phyloP scores from a whole-genome alignment of 2,797 vertebrate genomes.

The Crocodylus rhombifer region DNA sequence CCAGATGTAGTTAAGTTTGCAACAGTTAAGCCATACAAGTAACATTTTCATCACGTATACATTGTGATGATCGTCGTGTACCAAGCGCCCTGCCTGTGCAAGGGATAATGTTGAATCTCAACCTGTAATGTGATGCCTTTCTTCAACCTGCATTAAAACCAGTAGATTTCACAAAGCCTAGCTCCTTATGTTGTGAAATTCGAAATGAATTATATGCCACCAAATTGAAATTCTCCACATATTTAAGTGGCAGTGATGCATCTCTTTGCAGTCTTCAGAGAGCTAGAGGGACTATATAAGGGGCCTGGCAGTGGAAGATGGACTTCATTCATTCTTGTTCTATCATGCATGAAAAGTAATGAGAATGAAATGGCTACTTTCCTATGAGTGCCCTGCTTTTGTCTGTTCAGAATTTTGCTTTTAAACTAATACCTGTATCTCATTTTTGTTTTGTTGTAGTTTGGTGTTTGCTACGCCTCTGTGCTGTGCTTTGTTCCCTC shows the following conservation, averaged over 20 bases:
- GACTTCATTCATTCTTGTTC: not conserved
- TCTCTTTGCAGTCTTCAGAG: not conserved
- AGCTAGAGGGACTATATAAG: not conserved
- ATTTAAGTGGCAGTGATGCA: not conserved
- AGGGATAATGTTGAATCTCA: not conserved
- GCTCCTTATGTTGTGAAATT: not conserved
- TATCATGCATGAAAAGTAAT: not conserved
- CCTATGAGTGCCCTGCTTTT: not conserved
- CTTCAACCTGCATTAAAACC: not conserved
- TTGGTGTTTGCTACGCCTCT: conserved; percentile 97
- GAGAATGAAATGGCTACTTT: not conserved
- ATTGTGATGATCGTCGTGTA: too few relatives aligned
- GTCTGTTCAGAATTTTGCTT: not conserved
- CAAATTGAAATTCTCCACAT: not conserved
- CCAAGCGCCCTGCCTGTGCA: not conserved
- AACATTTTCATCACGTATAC: too few relatives aligned
- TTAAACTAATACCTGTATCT: not conserved
- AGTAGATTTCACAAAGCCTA: not conserved
- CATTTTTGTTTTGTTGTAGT: conserved; percentile 80
- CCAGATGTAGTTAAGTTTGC: too few relatives aligned
- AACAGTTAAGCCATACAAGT: too few relatives aligned
- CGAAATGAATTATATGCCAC: not conserved
- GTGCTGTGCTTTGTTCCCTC: conserved; percentile 97
- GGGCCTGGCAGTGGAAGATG: not conserved
- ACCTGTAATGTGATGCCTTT: not conserved